phyloP scores from a whole-genome alignment of 2,113 vertebrate genomes.

The Psophia crepitans region DNA sequence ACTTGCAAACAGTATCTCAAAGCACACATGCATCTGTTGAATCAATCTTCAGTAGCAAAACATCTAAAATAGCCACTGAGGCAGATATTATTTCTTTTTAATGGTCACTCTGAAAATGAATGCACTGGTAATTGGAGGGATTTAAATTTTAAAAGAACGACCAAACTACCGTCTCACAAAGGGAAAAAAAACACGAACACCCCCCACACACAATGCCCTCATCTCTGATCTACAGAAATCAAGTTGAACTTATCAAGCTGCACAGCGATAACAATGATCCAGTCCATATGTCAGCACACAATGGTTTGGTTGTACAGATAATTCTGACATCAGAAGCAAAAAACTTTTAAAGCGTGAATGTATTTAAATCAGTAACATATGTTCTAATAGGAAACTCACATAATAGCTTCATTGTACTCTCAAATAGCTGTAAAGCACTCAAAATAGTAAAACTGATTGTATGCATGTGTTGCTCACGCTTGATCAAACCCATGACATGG shows the following conservation, averaged over 20 bases:
- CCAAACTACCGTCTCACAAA: not conserved
- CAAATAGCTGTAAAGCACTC: not conserved
- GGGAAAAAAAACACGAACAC: not conserved
- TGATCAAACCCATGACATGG: not conserved
- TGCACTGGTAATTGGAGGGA: not conserved
- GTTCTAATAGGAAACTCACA: slow-evolving; percentile 22
- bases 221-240: not conserved
- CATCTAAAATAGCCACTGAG: not conserved
- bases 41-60: not conserved
- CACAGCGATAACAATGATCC: not conserved
- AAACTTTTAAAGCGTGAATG: not conserved
- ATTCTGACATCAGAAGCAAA: slow-evolving; percentile 42
- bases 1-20: not conserved
- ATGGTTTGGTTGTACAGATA: slow-evolving; percentile 21
- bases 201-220: no score
- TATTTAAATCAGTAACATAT: slow-evolving; percentile 52
- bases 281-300: not conserved
- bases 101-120: not conserved
- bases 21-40: not conserved
- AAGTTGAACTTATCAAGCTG: not conserved
- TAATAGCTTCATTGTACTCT: slow-evolving; percentile 42
- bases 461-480: not conserved
- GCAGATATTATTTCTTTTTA: not conserved
- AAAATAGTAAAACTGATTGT: not conserved
- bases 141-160: not conserved